Conservation (phyloP, 2,113 vertebrate species). For the Prionailurus bengalensis region DNA sequence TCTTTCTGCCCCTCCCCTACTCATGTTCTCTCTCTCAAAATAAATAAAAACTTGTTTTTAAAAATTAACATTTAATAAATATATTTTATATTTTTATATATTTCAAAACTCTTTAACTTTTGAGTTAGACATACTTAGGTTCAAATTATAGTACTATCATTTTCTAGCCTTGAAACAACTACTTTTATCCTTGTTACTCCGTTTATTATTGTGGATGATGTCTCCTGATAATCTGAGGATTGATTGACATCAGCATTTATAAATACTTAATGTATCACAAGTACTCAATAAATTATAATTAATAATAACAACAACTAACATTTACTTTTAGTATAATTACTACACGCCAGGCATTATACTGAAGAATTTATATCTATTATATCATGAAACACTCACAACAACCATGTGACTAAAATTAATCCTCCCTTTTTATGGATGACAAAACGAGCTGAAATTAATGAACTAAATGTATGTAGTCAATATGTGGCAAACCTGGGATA, state of each 20-base stretch:
- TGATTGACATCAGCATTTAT: neutral
- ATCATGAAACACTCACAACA: neutral
- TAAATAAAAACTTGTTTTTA: too few relatives aligned
- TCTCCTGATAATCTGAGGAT: neutral
- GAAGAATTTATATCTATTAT: neutral
- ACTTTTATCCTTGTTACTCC: neutral
- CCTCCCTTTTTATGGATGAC: neutral
- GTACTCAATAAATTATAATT: neutral
- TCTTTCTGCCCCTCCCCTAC: too few relatives aligned
- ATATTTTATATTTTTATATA: neutral
- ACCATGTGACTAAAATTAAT: neutral
- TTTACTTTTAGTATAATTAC: neutral
- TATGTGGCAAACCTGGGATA: neutral
- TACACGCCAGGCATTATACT: neutral
- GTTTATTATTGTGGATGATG: neutral
- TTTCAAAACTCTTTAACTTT: neutral
- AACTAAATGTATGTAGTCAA: neutral
- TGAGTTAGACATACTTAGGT: neutral
- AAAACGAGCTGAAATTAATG: neutral
- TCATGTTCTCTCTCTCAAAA: too few relatives aligned
- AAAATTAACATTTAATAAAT: constrained; percentile 3
- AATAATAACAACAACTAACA: neutral
- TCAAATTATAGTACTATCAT: neutral
- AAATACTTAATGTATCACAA: neutral
- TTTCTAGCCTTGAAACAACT: neutral